Conservation (phyloP, 2,888 invertebrate species). For the Pseudococcus longispinus region DNA sequence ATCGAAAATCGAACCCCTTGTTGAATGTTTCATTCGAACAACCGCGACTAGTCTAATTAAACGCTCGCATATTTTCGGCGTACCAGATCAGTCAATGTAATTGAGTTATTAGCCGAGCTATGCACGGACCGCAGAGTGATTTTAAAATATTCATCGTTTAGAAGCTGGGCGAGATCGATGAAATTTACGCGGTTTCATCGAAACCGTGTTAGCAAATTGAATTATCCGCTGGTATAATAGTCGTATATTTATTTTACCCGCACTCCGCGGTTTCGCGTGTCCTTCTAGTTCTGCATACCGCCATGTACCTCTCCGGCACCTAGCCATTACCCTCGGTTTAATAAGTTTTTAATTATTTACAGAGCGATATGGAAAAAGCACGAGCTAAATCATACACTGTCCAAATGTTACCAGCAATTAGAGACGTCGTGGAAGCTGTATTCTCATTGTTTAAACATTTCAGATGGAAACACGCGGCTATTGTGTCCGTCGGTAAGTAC, state of each 20-base stretch:
- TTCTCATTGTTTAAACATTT: conserved; percentile 65
- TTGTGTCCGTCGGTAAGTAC: conserved; percentile 68
- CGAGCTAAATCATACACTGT: conserved; percentile 45
- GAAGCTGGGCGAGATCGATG: not conserved
- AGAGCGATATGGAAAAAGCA: not conserved
- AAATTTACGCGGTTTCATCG: conserved; percentile 11
- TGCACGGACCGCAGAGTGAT: not conserved
- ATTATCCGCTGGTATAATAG: not conserved
- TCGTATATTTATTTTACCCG: conserved; percentile 2
- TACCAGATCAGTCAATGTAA: not conserved
- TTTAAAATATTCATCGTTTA: conserved; percentile 14
- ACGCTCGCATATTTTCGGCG: not conserved
- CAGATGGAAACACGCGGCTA: conserved; percentile 67
- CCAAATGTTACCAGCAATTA: conserved; percentile 47
- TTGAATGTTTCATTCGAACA: not conserved
- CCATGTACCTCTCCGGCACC: not conserved
- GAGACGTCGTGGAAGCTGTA: conserved; percentile 63
- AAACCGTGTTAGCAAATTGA: conserved; percentile 3
- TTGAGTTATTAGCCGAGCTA: not conserved
- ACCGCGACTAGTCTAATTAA: not conserved
- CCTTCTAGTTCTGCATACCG: not conserved
- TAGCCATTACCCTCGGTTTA: not conserved
- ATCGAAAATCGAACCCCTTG: not conserved
- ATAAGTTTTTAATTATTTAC: conserved; percentile 42
- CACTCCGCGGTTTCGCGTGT: not conserved